A percentile compares a stretch with the other conserved stretches of the same genome.
These are phyloP conservation scores for Dasyprocta punctata DNA, from an alignment of 2,113 vertebrate genomes.

Conservation along the genomic window DNA sequence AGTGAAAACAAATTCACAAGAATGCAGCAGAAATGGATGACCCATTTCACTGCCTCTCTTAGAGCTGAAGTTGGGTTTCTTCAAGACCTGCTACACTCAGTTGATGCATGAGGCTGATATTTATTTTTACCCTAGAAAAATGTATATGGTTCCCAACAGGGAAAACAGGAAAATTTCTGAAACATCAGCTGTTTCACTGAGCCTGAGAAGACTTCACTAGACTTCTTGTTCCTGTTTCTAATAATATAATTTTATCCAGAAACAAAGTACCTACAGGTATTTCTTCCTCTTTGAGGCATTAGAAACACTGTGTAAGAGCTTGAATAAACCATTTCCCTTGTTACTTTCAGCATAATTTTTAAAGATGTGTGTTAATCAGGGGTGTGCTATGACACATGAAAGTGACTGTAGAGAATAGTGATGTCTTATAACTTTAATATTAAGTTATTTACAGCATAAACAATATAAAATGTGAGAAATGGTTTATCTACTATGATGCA, in stretches of 20 bases:
- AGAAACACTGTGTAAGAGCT: background rate
- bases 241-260: conserved; percentile 37
- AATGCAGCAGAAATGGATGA: background rate
- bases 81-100: background rate
- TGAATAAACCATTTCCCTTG: background rate
- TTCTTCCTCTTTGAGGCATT: background rate
- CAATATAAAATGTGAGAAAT: background rate
- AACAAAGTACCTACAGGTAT: background rate
- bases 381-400: background rate
- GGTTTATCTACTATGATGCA: background rate
- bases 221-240: background rate
- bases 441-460: background rate
- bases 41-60: background rate
- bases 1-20: background rate
- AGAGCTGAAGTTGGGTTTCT: background rate
- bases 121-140: conserved; percentile 75
- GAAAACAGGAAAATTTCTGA: conserved; percentile 60
- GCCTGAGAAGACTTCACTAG: conserved; percentile 7
- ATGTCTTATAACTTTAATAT: background rate
- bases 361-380: background rate
- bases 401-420: background rate
- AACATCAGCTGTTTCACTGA: background rate
- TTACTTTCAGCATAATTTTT: background rate
- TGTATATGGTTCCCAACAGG: conserved; percentile 52
- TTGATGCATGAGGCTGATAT: background rate